Evolutionary conservation across 1,140 invertebrate genomes (phyloP), one percentile per base, ranked within the genome.

Genomic region (Panulirus ornatus): DNA sequence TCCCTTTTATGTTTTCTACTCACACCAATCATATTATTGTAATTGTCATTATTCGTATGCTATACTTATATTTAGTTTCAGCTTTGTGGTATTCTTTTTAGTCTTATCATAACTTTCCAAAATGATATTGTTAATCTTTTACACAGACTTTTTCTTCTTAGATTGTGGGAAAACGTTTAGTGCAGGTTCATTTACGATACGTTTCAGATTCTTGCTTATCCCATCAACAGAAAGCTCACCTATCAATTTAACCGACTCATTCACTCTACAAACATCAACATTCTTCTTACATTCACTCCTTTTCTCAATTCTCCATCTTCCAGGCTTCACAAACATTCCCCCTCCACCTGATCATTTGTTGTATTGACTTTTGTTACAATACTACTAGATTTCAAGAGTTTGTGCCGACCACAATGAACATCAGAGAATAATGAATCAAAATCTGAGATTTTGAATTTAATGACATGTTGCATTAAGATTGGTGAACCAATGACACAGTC

Each of bases 341-440:
- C 30, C 70, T 71, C 8, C n/a, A n/a, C 30, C 70, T 71, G 70
- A n/a, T 19, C 30, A 71, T n/a, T 27, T 71, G 30, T 71, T 71
- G 30, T 34, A 30, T 30, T 34, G 8, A 34, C 16, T 11, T 14
- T 71, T 19, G 9, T 34, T n/a, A 71, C 30, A n/a, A 30, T n/a
- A 19, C 30, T 71, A 30, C 27, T 8, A 71, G 27, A 71, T 30
- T 71, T 19, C 30, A 71, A 71, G 6, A 11, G 19, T 71, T 8
- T 30, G 30, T 30, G 30, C 30, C 8, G 30, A 71, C 30, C 19
- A 34, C 30, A 71, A 30, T 71, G 70, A 19, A 71, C 70, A 19
- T 71, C 70, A n/a, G 70, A 71, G 30, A 19, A 71, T 71, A 71
- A 71, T n/a, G 30, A 27, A 71, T 71, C 70, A 71, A 71, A 71